A percentile compares a stretch with the other conserved stretches of the same genome.
Evolutionary conservation across 2,888 invertebrate genomes (phyloP).

Genomic region (Hydrotaea diabolus): DNA sequence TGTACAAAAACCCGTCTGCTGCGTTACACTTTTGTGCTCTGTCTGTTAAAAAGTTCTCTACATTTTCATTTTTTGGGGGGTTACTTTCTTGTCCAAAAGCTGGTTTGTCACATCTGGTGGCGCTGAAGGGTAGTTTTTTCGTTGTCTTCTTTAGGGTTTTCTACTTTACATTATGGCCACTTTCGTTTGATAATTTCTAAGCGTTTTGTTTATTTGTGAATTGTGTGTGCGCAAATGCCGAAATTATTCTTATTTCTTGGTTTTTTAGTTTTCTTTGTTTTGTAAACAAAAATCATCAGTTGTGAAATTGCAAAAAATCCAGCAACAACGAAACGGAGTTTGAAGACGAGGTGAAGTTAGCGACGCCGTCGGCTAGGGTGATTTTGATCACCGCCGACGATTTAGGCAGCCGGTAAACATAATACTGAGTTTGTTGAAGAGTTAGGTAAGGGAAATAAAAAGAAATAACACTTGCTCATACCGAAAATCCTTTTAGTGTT

Average conservation of each 20-base stretch:
- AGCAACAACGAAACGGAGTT: too few species aligned
- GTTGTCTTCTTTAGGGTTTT: background rate
- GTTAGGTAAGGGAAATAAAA: too few species aligned
- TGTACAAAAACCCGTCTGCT: constrained; percentile 41
- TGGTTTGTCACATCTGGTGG: background rate
- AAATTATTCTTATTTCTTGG: background rate
- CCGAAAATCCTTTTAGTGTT: too few species aligned
- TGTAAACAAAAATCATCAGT: background rate
- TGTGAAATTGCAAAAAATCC: too few species aligned
- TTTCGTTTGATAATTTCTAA: background rate
- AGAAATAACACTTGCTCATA: too few species aligned
- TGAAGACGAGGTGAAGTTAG: too few species aligned
- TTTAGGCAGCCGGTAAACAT: too few species aligned
- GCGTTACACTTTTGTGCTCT: constrained; percentile 40
- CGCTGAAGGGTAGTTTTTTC: constrained; percentile 51
- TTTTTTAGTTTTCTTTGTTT: background rate
- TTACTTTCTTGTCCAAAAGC: constrained; percentile 16
- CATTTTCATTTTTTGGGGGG: constrained; percentile 5
- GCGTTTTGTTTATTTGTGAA: background rate
- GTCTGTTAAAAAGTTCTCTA: constrained; percentile 38
- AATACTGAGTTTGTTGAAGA: too few species aligned
- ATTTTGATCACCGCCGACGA: too few species aligned
- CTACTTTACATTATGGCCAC: constrained; percentile 35
- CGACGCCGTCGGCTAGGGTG: background rate
- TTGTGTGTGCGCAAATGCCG: background rate